A percentile compares a stretch with the other conserved stretches of the same genome.
Conservation (phyloP, 2,888 invertebrate species). For the Parapristionchus giblindavisi region DNA sequence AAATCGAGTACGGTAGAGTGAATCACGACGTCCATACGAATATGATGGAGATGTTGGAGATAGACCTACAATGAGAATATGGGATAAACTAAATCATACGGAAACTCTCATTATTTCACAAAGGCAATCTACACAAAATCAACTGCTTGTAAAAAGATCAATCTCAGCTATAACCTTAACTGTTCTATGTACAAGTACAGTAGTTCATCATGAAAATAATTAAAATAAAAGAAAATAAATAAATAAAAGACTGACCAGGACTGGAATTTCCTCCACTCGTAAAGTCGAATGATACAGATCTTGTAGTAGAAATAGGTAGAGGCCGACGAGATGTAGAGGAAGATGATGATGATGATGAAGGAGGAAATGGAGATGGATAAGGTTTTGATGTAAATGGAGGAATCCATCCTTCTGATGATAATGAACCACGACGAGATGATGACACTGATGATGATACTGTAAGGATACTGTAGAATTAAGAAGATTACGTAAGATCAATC, state of each 20-base stretch:
- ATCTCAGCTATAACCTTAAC: not conserved
- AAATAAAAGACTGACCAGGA: conserved; percentile 29
- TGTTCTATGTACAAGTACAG: not conserved
- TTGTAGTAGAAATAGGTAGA: conserved; percentile 5
- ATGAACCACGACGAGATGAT: conserved; percentile 27
- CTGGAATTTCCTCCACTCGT: conserved; percentile 4
- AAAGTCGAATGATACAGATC: conserved; percentile 24
- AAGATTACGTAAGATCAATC: not conserved
- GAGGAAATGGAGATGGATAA: not conserved
- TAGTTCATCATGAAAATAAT: too few relatives aligned
- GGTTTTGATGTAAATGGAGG: conserved; percentile 18
- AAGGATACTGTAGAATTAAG: not conserved
- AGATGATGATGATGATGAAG: not conserved
- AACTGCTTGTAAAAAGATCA: not conserved
- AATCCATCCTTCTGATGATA: conserved; percentile 18
- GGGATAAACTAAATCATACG: not conserved
- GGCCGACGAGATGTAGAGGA: not conserved
- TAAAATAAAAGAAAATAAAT: not conserved
- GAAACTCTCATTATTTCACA: not conserved
- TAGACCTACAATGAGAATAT: not conserved
- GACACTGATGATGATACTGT: not conserved
- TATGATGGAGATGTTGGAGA: conserved; percentile 51
- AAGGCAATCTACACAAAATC: not conserved
- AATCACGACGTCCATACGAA: conserved; percentile 57
- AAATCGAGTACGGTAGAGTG: conserved; percentile 53